A percentile compares a stretch with the other conserved stretches of the same genome.
These are phyloP conservation scores for Drosophila navojoa DNA, from an alignment of 1,140 invertebrate species.

Conservation along the genomic window DNA sequence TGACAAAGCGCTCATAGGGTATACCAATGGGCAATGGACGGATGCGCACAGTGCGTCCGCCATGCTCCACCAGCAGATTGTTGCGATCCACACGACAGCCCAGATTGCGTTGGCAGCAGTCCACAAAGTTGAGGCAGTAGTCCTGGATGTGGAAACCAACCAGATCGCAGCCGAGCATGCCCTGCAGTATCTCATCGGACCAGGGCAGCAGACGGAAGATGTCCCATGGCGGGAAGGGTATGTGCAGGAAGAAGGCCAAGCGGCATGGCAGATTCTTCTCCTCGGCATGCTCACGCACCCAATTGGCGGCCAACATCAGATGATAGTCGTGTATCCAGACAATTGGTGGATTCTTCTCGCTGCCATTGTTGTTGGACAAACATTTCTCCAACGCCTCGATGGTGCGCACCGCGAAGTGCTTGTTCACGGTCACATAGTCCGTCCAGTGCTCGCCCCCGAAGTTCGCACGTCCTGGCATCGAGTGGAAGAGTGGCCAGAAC, in stretches of 20 bases:
- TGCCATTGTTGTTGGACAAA: conserved; percentile 85
- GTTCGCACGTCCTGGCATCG: conserved; percentile 92
- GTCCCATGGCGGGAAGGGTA: conserved; percentile 96
- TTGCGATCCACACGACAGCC: conserved; percentile 95
- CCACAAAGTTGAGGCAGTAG: conserved; percentile 96
- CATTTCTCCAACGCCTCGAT: conserved; percentile 88
- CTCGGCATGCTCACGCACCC: conserved; percentile 92
- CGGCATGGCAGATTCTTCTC: conserved; percentile 91
- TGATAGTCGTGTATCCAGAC: conserved; percentile 97
- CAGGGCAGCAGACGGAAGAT: conserved; percentile 95
- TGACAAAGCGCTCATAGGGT: conserved; percentile 93
- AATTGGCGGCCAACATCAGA: conserved; percentile 94
- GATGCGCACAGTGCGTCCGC: conserved; percentile 92
- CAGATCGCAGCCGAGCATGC: conserved; percentile 94
- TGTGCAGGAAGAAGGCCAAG: conserved; percentile 95
- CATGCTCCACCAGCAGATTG: conserved; percentile 93
- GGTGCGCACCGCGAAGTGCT: conserved; percentile 92
- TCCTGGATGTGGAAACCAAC: conserved; percentile 96
- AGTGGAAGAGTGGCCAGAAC: conserved; percentile 96
- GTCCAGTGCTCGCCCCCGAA: conserved; percentile 93
- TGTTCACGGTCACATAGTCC: conserved; percentile 92
- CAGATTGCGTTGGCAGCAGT: conserved; percentile 94
- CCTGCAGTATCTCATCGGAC: conserved; percentile 96
- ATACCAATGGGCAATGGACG: conserved; percentile 94
- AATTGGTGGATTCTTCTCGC: conserved; percentile 87